Conservation (phyloP, 2,888 invertebrate species). For the Opisthograptis luteolata region DNA sequence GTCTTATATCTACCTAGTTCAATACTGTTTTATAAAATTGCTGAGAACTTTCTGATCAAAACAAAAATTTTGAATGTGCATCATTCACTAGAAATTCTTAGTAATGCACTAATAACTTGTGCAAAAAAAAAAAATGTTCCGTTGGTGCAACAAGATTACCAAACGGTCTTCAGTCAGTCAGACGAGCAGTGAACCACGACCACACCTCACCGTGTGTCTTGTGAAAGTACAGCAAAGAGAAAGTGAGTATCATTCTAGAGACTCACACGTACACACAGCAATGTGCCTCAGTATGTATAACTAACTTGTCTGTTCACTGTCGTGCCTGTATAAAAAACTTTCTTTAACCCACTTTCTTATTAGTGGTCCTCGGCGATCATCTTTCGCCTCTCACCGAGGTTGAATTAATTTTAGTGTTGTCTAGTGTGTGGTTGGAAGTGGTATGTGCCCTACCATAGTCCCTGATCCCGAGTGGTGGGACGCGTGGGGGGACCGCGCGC, state of each 20-base stretch:
- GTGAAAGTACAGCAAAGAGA: constrained; percentile 83
- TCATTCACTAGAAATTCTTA: background rate
- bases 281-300: constrained; percentile 65
- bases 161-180: constrained; percentile 54
- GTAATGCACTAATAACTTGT: constrained; percentile 11
- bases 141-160: constrained; percentile 40
- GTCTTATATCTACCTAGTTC: too few relatives aligned
- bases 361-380: constrained; percentile 63
- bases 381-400: constrained; percentile 73
- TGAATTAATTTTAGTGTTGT: constrained; percentile 72
- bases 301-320: constrained; percentile 68
- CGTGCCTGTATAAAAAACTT: constrained; percentile 77
- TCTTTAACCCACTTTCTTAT: constrained; percentile 84
- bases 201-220: constrained; percentile 67
- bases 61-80: background rate
- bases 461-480: constrained; percentile 76
- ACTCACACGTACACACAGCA: constrained; percentile 58
- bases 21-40: background rate
- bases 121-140: background rate
- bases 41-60: background rate
- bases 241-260: constrained; percentile 77
- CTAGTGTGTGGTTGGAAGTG: constrained; percentile 71
- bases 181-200: constrained; percentile 69
- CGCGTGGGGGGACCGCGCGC: constrained; percentile 66
- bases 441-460: constrained; percentile 80